Conservation (phyloP, 2,888 invertebrate genomes). For the Yponomeuta sedellus region DNA sequence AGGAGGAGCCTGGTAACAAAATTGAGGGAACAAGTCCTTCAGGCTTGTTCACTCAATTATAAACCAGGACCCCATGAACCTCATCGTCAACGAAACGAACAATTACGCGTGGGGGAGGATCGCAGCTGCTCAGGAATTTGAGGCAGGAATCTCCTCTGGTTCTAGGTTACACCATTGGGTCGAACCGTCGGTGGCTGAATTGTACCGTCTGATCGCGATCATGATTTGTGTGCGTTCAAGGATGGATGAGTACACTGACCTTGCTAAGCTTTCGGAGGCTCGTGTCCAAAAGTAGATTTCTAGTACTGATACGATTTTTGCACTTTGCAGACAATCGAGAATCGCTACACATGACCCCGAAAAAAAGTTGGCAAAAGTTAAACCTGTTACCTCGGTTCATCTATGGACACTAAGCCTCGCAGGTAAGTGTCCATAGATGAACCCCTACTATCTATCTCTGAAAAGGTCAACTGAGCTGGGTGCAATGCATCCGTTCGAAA, state of each 20-base stretch:
- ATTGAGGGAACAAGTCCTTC: too few relatives aligned
- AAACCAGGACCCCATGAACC: too few relatives aligned
- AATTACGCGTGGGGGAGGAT: too few relatives aligned
- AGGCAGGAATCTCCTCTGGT: too few relatives aligned
- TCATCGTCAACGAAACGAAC: too few relatives aligned
- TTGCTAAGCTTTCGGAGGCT: conserved; percentile 20
- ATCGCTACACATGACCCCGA: too few relatives aligned
- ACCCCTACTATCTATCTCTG: conserved; percentile 29
- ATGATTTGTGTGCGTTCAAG: conserved; percentile 7
- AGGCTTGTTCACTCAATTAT: too few relatives aligned
- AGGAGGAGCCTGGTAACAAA: too few relatives aligned
- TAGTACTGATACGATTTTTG: conserved; percentile 19
- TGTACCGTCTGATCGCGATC: background rate
- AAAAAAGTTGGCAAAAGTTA: conserved; percentile 21
- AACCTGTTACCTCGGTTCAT: conserved; percentile 17
- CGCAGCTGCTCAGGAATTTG: too few relatives aligned
- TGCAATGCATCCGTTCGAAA: conserved; percentile 32
- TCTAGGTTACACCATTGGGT: too few relatives aligned
- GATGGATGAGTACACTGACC: conserved; percentile 20
- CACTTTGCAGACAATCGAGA: conserved; percentile 22
- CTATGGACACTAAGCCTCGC: too few relatives aligned
- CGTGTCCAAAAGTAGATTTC: conserved; percentile 19
- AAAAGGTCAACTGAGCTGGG: conserved; percentile 28
- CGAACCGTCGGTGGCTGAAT: too few relatives aligned
- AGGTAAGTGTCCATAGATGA: conserved; percentile 23